phyloP scores from a whole-genome alignment of 2,113 vertebrate genomes.

The Suncus etruscus region DNA sequence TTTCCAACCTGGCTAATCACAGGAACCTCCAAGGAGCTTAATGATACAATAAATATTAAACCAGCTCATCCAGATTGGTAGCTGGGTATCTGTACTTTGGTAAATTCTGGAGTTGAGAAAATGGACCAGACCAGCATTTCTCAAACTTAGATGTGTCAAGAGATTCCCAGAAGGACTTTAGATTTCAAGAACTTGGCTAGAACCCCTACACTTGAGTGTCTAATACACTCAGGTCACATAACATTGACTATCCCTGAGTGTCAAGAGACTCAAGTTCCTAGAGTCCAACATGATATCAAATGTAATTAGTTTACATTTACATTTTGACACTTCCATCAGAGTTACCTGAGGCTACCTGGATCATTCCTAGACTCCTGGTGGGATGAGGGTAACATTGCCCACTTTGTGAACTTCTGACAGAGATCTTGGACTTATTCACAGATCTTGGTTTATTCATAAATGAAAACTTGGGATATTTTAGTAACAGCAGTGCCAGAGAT shows the following conservation, averaged over 20 bases:
- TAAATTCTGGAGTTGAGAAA: not conserved
- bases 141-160: not conserved
- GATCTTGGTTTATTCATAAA: not conserved
- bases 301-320: too few species aligned
- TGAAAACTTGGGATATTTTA: not conserved
- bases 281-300: too few species aligned
- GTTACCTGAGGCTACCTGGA: too few species aligned
- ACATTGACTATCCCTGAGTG: not conserved
- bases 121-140: not conserved
- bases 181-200: not conserved
- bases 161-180: not conserved
- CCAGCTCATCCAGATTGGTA: not conserved
- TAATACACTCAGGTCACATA: not conserved
- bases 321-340: too few species aligned
- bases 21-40: not conserved
- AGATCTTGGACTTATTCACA: not conserved
- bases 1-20: not conserved
- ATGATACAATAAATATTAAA: not conserved
- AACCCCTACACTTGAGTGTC: not conserved
- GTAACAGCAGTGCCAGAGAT: not conserved
- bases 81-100: constrained; percentile 22
- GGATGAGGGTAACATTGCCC: too few species aligned
- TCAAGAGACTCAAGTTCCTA: too few species aligned
- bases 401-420: too few species aligned
- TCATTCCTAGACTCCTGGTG: too few species aligned